Evolutionary conservation across 2,797 vertebrate species (phyloP).

Genomic region (Ptychobarbus kaznakovi): DNA sequence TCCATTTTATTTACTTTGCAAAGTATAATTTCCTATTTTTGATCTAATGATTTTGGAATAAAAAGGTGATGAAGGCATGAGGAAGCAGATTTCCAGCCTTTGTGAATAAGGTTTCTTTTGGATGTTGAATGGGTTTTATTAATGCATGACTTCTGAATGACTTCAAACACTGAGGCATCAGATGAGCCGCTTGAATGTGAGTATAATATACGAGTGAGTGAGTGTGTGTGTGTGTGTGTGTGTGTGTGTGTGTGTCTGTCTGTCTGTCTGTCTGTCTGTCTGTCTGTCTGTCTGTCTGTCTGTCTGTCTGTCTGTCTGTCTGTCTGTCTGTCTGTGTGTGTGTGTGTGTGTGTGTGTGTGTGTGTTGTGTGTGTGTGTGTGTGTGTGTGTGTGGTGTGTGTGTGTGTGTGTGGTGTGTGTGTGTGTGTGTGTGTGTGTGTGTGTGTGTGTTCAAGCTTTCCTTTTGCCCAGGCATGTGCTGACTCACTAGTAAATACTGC

Average conservation of each 20-base stretch:
- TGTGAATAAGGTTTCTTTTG: conserved; percentile 43
- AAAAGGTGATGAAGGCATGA: background rate
- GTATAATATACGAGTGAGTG: background rate
- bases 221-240: background rate
- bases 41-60: background rate
- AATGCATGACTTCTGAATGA: conserved; percentile 50
- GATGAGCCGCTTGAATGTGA: background rate
- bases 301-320: too few relatives aligned
- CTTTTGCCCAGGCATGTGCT: conserved; percentile 52
- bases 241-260: background rate
- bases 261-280: background rate
- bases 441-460: conserved; percentile 4
- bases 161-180: conserved; percentile 11
- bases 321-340: too few relatives aligned
- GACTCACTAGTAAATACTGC: conserved; percentile 58
- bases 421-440: background rate
- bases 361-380: background rate
- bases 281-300: too few relatives aligned
- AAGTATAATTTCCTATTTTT: background rate
- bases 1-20: background rate
- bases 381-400: background rate
- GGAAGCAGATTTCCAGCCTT: conserved; percentile 15
- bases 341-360: background rate
- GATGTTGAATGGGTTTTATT: conserved; percentile 39
- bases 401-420: background rate